Conservation (phyloP, 2,888 invertebrate species). For the Tachina fera region DNA sequence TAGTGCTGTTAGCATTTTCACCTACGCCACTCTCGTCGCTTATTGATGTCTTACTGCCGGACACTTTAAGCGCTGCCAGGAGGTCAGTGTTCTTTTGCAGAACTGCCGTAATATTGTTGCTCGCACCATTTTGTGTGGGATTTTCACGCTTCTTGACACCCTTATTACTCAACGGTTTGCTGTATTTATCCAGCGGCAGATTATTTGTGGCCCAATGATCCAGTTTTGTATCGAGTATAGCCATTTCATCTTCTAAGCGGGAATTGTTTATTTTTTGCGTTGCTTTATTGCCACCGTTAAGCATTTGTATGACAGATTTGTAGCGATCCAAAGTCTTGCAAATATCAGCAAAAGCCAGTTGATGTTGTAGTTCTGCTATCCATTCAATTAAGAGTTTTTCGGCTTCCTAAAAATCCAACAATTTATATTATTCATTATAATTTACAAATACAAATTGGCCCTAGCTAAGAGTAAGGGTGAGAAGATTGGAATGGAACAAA, state of each 20-base stretch:
- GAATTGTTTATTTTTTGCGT: slow-evolving; percentile 81
- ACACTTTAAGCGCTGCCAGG: slow-evolving; percentile 79
- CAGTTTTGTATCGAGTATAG: slow-evolving; percentile 83
- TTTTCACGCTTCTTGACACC: slow-evolving; percentile 75
- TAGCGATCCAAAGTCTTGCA: slow-evolving; percentile 84
- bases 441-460: background rate
- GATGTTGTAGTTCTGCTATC: slow-evolving; percentile 83
- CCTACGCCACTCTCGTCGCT: slow-evolving; percentile 64
- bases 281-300: slow-evolving; percentile 81
- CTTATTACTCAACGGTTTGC: slow-evolving; percentile 78
- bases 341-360: slow-evolving; percentile 83
- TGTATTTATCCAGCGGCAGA: slow-evolving; percentile 81
- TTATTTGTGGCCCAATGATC: slow-evolving; percentile 83
- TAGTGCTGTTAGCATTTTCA: slow-evolving; percentile 77
- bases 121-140: slow-evolving; percentile 62
- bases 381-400: slow-evolving; percentile 85
- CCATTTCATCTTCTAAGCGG: slow-evolving; percentile 83
- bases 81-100: slow-evolving; percentile 78
- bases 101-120: slow-evolving; percentile 68
- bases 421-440: background rate
- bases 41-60: slow-evolving; percentile 75
- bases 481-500: too few species aligned
- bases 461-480: too few species aligned
- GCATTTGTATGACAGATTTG: slow-evolving; percentile 83
- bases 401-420: slow-evolving; percentile 82